Evolutionary conservation across 1,140 invertebrate genomes (phyloP).

Genomic region (Rhyzopertha dominica): DNA sequence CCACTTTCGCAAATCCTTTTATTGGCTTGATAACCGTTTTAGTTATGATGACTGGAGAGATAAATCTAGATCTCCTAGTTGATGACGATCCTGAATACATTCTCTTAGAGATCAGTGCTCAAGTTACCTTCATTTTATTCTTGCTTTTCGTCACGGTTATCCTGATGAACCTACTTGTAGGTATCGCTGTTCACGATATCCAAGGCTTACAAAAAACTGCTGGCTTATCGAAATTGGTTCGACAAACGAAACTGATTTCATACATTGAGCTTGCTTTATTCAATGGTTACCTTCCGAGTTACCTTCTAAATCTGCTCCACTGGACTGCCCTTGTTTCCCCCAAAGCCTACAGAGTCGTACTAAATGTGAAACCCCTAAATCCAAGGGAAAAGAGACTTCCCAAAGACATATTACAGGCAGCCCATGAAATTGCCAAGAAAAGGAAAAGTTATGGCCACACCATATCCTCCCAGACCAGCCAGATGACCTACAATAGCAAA

Average conservation of each 20-base stretch:
- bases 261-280: conserved; percentile 68
- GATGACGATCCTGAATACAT: conserved; percentile 58
- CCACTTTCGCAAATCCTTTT: conserved; percentile 71
- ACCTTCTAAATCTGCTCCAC: conserved; percentile 64
- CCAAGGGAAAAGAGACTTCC: conserved; percentile 73
- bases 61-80: conserved; percentile 65
- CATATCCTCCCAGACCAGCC: conserved; percentile 53
- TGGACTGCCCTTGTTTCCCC: conserved; percentile 70
- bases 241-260: conserved; percentile 72
- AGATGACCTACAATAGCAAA: conserved; percentile 50
- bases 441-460: conserved; percentile 62
- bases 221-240: conserved; percentile 65
- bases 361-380: conserved; percentile 74
- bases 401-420: conserved; percentile 66
- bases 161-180: conserved; percentile 74
- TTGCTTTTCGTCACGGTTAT: conserved; percentile 74
- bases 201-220: conserved; percentile 72
- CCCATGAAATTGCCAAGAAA: conserved; percentile 68
- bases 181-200: conserved; percentile 76
- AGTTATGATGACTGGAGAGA: conserved; percentile 87
- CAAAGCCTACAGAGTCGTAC: conserved; percentile 67
- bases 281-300: conserved; percentile 65
- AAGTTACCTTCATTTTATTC: conserved; percentile 69
- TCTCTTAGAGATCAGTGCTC: conserved; percentile 62
- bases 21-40: conserved; percentile 75